A percentile compares a stretch with the other conserved stretches of the same genome.
These are phyloP conservation scores for Eutolmus rufibarbis DNA, from an alignment of 2,888 invertebrate species.

Conservation along the genomic window DNA sequence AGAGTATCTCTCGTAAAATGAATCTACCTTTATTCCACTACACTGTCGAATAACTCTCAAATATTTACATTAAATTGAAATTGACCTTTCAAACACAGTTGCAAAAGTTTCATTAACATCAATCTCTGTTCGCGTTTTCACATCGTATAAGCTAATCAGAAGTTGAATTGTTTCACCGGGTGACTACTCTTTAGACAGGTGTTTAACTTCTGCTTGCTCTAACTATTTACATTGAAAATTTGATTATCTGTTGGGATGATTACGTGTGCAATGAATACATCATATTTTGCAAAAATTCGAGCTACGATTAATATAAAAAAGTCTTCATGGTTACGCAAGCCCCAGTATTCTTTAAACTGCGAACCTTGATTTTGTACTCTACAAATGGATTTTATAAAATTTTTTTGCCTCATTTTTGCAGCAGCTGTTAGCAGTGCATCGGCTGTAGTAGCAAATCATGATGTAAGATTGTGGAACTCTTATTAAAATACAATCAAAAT, in stretches of 20 bases:
- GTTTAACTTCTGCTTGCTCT: background rate
- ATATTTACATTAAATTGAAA: background rate
- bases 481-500: background rate
- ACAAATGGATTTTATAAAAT: background rate
- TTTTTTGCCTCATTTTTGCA: background rate
- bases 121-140: background rate
- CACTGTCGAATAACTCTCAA: background rate
- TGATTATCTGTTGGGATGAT: background rate
- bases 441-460: background rate
- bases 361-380: background rate
- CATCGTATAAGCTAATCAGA: background rate
- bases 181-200: background rate
- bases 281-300: background rate
- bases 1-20: background rate
- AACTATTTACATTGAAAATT: background rate
- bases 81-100: background rate
- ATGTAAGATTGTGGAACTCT: background rate
- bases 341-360: background rate
- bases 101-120: background rate
- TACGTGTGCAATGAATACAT: background rate
- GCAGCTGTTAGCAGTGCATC: background rate
- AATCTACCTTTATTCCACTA: background rate
- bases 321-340: background rate
- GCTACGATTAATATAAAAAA: background rate
- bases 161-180: background rate